These are phyloP conservation scores for Tetranychus piercei DNA, from an alignment of 2,888 invertebrate genomes.

Conservation along the genomic window DNA sequence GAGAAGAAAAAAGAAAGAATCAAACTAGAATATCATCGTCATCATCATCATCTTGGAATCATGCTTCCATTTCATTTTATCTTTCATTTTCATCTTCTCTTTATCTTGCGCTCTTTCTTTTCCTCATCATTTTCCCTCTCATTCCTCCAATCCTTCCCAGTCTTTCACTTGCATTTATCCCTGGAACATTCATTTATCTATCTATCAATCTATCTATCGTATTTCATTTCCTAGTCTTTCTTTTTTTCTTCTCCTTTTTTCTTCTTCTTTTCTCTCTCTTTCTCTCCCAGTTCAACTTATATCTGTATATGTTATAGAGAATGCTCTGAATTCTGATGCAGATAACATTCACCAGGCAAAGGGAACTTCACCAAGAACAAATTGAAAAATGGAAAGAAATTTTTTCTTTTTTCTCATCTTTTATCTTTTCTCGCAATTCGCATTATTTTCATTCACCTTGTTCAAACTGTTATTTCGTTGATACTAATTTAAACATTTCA, in stretches of 20 bases:
- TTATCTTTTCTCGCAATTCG: background rate
- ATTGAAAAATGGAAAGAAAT: background rate
- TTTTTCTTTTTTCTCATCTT: background rate
- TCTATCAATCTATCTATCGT: background rate
- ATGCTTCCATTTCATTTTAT: background rate
- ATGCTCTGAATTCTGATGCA: constrained; percentile 1
- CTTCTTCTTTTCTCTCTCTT: background rate
- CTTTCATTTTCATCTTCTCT: background rate
- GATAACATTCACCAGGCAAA: background rate
- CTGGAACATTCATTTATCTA: background rate
- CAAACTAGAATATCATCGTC: background rate
- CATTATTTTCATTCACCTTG: background rate
- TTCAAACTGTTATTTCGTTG: background rate
- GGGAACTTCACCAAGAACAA: background rate
- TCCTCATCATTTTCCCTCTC: background rate
- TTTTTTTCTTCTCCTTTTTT: background rate
- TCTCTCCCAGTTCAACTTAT: background rate
- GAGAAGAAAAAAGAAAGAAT: background rate
- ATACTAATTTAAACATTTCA: background rate
- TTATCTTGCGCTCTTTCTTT: constrained; percentile 5
- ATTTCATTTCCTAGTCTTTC: background rate
- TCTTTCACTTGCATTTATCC: background rate
- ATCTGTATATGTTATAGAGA: background rate
- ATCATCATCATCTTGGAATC: background rate
- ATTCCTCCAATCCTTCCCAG: background rate